phyloP scores from a whole-genome alignment of 2,113 vertebrate species.

The Hymenochirus boettgeri region DNA sequence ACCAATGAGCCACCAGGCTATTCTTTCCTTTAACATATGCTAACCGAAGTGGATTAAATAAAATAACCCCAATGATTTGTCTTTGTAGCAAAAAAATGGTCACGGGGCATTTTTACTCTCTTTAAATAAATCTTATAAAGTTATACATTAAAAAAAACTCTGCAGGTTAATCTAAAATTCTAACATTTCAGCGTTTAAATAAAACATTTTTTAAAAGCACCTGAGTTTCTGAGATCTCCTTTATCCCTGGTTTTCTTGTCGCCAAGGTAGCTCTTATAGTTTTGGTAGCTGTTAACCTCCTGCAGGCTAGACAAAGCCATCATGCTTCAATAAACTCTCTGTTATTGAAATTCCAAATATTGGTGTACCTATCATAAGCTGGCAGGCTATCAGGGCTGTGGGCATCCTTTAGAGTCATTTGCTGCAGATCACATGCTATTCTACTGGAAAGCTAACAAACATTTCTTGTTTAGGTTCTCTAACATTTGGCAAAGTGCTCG shows the following conservation, averaged over 20 bases:
- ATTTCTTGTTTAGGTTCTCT: slow-evolving; percentile 69
- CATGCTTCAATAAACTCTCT: slow-evolving; percentile 62
- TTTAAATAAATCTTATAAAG: too few relatives aligned
- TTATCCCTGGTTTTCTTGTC: slow-evolving; percentile 55
- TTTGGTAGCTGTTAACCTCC: slow-evolving; percentile 57
- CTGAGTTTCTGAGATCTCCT: slow-evolving; percentile 48
- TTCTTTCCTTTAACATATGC: too few relatives aligned
- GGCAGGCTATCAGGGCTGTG: slow-evolving; percentile 52
- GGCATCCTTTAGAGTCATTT: slow-evolving; percentile 58
- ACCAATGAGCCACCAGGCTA: too few relatives aligned
- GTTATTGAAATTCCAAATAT: slow-evolving; percentile 53
- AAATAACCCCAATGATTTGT: too few relatives aligned
- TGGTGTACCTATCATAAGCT: slow-evolving; percentile 53
- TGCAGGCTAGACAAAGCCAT: slow-evolving; percentile 48
- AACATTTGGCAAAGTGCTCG: slow-evolving; percentile 67
- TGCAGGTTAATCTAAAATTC: too few relatives aligned
- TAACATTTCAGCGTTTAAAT: too few relatives aligned
- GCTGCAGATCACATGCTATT: slow-evolving; percentile 61
- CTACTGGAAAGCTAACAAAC: slow-evolving; percentile 63
- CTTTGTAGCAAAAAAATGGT: too few relatives aligned
- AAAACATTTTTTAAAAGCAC: too few relatives aligned
- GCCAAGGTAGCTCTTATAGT: slow-evolving; percentile 61
- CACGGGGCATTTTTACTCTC: too few relatives aligned
- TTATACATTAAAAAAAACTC: too few relatives aligned
- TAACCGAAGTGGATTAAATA: too few relatives aligned